phyloP scores from a whole-genome alignment of 2,888 invertebrate species.

The Agapetus fuscipes region DNA sequence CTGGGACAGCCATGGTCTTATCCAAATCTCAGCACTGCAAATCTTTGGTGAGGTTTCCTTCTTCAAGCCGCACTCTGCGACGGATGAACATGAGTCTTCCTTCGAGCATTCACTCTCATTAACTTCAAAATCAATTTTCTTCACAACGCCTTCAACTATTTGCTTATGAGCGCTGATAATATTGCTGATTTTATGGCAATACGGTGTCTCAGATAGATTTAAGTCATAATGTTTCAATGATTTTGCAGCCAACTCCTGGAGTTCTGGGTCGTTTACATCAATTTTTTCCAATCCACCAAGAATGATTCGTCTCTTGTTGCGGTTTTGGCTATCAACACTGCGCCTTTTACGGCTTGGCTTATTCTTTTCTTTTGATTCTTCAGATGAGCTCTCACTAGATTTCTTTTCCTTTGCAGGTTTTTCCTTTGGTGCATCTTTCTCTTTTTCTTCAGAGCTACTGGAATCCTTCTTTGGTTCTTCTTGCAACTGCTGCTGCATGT shows the following conservation, averaged over 20 bases:
- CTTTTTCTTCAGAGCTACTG: conserved; percentile 1
- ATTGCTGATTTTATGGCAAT: no score
- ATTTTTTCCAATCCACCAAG: no score
- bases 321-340: not conserved
- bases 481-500: not conserved
- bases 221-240: no score
- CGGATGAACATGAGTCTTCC: no score
- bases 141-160: not conserved
- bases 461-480: not conserved
- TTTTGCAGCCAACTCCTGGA: not conserved
- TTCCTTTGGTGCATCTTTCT: conserved; percentile 4
- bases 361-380: conserved; percentile 1
- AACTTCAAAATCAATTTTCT: conserved; percentile 26
- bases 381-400: conserved; percentile 5
- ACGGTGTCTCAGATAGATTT: no score
- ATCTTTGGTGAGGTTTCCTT: conserved; percentile 39
- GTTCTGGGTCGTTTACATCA: not conserved
- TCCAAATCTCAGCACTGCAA: conserved; percentile 32
- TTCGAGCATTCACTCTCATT: no score
- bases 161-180: not conserved
- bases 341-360: not conserved
- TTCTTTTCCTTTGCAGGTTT: not conserved
- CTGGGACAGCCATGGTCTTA: conserved; percentile 28
- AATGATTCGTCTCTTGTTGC: no score
- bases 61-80: no score